phyloP scores from a whole-genome alignment of 2,888 invertebrate genomes.

The Pyrgus malvae region DNA sequence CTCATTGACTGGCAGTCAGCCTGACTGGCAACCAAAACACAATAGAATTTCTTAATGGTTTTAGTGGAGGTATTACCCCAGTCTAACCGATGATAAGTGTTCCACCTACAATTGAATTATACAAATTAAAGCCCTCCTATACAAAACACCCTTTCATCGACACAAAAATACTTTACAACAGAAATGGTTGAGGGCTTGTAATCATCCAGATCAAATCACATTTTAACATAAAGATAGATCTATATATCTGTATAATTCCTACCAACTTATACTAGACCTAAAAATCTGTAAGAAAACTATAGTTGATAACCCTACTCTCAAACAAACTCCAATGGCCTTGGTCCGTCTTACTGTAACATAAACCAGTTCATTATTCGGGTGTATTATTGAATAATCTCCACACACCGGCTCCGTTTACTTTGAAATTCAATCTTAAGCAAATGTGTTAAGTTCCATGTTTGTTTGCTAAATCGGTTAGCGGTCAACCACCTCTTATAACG shows the following conservation, averaged over 20 bases:
- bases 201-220: too few species aligned
- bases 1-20: too few species aligned
- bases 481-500: constrained; percentile 60
- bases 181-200: too few species aligned
- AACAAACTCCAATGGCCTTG: constrained; percentile 20
- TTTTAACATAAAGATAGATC: too few species aligned
- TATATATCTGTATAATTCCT: not conserved
- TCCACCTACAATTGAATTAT: too few species aligned
- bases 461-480: constrained; percentile 42
- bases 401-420: not conserved
- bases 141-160: too few species aligned
- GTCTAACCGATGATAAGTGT: too few species aligned
- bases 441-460: constrained; percentile 31
- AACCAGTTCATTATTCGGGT: constrained; percentile 24
- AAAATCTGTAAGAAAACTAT: not conserved
- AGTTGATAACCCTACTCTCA: not conserved
- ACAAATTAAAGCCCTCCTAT: too few species aligned
- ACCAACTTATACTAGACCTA: not conserved
- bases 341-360: constrained; percentile 21
- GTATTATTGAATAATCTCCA: constrained; percentile 23
- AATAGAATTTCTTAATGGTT: too few species aligned
- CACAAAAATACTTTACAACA: too few species aligned
- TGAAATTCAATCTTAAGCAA: constrained; percentile 12
- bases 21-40: too few species aligned
- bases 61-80: too few species aligned